A percentile compares a stretch with the other conserved stretches of the same genome.
Conservation (phyloP, 2,113 vertebrate species). For the Cygnus buccinator region DNA sequence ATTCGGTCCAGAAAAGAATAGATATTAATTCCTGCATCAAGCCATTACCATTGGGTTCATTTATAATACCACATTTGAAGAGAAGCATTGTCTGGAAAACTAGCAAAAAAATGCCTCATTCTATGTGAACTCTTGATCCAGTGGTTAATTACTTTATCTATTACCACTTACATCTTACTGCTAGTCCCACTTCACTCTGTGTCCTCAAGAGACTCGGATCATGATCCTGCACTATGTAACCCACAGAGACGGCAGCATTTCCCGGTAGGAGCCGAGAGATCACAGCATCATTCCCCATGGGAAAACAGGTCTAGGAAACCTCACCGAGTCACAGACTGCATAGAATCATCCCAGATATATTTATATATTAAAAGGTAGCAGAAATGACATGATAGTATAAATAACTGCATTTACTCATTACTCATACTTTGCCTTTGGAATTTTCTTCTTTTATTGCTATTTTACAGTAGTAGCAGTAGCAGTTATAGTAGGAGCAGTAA, state of each 20-base stretch:
- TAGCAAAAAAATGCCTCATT: not conserved
- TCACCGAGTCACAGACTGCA: not conserved
- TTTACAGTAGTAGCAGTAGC: not conserved
- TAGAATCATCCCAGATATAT: not conserved
- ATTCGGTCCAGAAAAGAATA: not conserved
- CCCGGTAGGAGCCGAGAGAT: not conserved
- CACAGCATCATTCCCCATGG: not conserved
- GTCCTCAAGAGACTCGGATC: not conserved
- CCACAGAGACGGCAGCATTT: not conserved
- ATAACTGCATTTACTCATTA: constrained; percentile 9
- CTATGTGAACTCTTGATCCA: not conserved
- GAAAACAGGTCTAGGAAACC: not conserved
- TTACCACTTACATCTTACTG: not conserved
- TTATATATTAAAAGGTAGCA: not conserved
- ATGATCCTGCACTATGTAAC: not conserved
- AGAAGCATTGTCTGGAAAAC: not conserved
- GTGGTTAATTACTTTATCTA: not conserved
- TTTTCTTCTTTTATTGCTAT: constrained; percentile 15
- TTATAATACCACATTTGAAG: not conserved
- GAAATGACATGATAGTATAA: not conserved
- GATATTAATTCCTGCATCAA: not conserved
- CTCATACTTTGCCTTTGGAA: not conserved
- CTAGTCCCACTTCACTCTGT: not conserved
- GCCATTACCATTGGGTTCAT: not conserved
- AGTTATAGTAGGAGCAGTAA: not conserved